A percentile compares a stretch with the other conserved stretches of the same genome.
phyloP scores from a whole-genome alignment of 2,113 vertebrate genomes.

The Anolis carolinensis region DNA sequence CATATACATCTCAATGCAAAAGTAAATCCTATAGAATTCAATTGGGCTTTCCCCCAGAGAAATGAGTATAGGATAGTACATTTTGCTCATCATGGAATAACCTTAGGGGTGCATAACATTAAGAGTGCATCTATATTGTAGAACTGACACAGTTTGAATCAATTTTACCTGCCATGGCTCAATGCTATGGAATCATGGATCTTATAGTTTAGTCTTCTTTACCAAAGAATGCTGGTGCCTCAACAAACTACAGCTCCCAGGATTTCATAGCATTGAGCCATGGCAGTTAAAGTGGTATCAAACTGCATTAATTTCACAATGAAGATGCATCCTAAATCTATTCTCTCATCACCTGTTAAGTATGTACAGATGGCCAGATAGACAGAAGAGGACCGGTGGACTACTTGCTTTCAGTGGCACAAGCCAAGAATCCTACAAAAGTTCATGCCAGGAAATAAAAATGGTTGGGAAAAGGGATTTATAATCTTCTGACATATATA shows the following conservation, averaged over 20 bases:
- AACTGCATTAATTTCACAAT: no score
- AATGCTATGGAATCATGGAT: no score
- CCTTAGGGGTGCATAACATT: not conserved
- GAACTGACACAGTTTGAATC: no score
- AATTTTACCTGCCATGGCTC: no score
- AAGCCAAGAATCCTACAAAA: constrained; percentile 22
- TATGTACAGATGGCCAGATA: not conserved
- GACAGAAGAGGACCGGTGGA: not conserved
- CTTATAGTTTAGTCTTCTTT: no score
- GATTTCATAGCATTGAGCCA: no score
- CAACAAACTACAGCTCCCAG: no score
- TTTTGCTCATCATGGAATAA: not conserved
- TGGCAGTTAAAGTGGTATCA: no score
- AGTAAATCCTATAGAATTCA: not conserved
- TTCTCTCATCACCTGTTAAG: not conserved
- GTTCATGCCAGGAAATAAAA: constrained; percentile 40
- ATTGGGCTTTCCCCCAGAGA: no score
- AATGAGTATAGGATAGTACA: not conserved
- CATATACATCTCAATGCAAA: not conserved
- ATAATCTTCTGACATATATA: constrained; percentile 22
- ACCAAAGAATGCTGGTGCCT: no score
- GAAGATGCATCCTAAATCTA: not conserved
- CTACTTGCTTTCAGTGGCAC: not conserved
- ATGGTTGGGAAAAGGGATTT: constrained; percentile 9
- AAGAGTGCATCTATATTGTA: no score